Evolutionary conservation across 2,888 invertebrate genomes (phyloP), one percentile per base, ranked within the genome.

Genomic region (Temnothorax rugatulus): DNA sequence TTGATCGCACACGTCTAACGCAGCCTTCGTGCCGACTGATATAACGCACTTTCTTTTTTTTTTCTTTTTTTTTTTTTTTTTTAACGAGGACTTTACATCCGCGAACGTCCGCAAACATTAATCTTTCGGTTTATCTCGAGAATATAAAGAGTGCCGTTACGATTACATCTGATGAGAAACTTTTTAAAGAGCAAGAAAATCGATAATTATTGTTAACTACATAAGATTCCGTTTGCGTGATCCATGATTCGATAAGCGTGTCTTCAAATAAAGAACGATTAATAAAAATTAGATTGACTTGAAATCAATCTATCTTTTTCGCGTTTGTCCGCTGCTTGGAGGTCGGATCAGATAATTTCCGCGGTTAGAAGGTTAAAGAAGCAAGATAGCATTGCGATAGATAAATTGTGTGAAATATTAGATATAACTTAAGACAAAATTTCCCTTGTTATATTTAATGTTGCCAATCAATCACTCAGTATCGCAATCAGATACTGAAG

Each of bases 21-120:
- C 71, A 69, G 69, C 79, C 79, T 79, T 79, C 59, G 47, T 18
- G 29, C 41, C 38, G 52, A 59, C 79, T 79, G 79, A 79, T 71
- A 59, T 71, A 57, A 79, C 34, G 41, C 41, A 50, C 15, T 9
- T 54, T 34, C 79, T 34, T 34, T 7, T 34, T 34, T 34, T 34
- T 34, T 7, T 7, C 0, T 34, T 34, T 34, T 34, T 34, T 7
- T 7, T 7, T 34, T 7, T 34, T 34, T 34, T 7, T 34, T 34
- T 34, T 34, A 34, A 47, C 44, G 59, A 71, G 68, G 38, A 47
- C 77, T 69, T 68, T 7, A 77, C 34, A 59, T 69, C 44, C 44
- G 66, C 21, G 64, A 41, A n/a, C 41, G 29, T 74, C 29, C 25
- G 44, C 47, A n/a, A 77, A 29, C 77, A 71, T 79, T 71, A 71